Evolutionary conservation across 2,888 invertebrate genomes (phyloP), one percentile per base, ranked within the genome.

Genomic region (Imbricaverruca yamaguchii): DNA sequence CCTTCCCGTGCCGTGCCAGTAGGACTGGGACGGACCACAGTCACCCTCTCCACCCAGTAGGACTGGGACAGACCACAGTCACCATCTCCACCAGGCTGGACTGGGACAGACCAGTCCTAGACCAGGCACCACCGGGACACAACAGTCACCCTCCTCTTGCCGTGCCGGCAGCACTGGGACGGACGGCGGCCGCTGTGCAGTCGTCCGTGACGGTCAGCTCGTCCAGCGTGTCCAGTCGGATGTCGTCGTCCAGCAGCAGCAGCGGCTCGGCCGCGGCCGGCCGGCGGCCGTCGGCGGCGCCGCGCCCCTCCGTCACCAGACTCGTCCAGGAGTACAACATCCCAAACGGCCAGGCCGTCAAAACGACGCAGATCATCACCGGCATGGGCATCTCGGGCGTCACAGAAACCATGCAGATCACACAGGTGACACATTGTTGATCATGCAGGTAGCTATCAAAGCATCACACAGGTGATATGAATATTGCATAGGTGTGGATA

Each of bases 341-440:
- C 53, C 74, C 74, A 9, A 53, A 55, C 74, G 74, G 74, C 55
- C 53, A 74, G 74, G 74, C 74, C 21, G 74, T 74, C 53, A 74
- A 55, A 55, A 74, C 74, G 1, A 74, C 74, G 8, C 74, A 74
- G 74, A 21, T 74, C 53, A 74, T 74, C 74, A 53, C 8, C 53
- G 74, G 74, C 21, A 21, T 55, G 21, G 74, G 74, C 21, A 55
- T 74, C 55, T 74, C 74, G 9, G 74, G 74, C 55, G 21, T 74
- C 74, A 74, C 74, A 1, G 74, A 74, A 55, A 74, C 74, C 0
- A 53, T 74, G 55, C 53, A 74, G 74, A 74, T 74, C 74, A 74
- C 55, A 8, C 74, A 69, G 69, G 69, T 69, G 65, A 65, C 39
- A 39, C 39, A 39, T 39, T 39, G 39, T 4, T 3, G 39, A 39